phyloP scores from a whole-genome alignment of 2,113 vertebrate species.

The Leptobrachium leishanense region DNA sequence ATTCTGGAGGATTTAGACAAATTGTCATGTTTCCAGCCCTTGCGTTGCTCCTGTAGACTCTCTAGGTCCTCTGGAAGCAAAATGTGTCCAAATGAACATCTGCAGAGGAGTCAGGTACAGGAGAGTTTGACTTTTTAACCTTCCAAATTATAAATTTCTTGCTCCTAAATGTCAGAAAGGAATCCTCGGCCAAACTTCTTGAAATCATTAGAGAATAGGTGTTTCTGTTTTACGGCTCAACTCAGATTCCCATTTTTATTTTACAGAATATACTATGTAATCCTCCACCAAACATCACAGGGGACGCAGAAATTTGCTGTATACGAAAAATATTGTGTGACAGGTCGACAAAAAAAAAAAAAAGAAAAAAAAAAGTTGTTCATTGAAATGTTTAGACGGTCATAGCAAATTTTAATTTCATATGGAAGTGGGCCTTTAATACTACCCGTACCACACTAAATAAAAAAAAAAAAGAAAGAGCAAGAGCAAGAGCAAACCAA shows the following conservation, averaged over 20 bases:
- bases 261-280: neutral
- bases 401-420: too few species aligned
- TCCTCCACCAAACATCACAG: too few species aligned
- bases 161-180: constrained; percentile 39
- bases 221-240: neutral
- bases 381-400: too few species aligned
- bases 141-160: constrained; percentile 32
- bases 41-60: neutral
- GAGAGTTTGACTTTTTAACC: constrained; percentile 28
- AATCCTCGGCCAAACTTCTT: constrained; percentile 29
- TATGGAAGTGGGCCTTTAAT: too few species aligned
- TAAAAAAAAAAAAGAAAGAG: too few species aligned
- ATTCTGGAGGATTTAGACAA: neutral
- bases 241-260: neutral
- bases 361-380: too few species aligned
- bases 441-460: too few species aligned
- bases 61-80: neutral
- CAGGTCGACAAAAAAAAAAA: too few species aligned
- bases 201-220: constrained; percentile 25
- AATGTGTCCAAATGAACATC: constrained; percentile 20
- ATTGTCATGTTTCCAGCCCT: neutral
- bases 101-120: constrained; percentile 6
- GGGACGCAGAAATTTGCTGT: too few species aligned
- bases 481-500: too few species aligned
- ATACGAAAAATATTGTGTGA: too few species aligned